A percentile compares a stretch with the other conserved stretches of the same genome.
These are phyloP conservation scores for Taeniopygia guttata DNA, from an alignment of 2,797 vertebrate genomes.

Conservation along the genomic window DNA sequence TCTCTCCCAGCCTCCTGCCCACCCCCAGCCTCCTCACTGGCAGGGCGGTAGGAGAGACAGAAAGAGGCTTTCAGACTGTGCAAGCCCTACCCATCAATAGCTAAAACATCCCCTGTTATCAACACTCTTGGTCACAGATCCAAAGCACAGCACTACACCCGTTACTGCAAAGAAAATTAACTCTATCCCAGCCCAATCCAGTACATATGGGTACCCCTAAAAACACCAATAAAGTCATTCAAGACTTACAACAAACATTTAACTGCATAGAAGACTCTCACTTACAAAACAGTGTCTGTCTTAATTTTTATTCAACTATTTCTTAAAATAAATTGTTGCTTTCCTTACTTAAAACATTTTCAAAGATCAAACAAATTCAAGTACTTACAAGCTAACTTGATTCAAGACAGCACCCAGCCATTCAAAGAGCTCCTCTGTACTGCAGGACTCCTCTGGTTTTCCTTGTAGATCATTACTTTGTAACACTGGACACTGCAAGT, in stretches of 20 bases:
- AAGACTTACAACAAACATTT: not conserved
- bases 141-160: not conserved
- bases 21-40: not conserved
- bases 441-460: slow-evolving; percentile 71
- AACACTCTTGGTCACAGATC: not conserved
- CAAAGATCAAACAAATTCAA: not conserved
- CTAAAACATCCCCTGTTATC: not conserved
- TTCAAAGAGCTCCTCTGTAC: slow-evolving; percentile 81
- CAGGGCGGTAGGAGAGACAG: rapidly evolving
- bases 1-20: not conserved
- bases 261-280: not conserved
- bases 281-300: not conserved
- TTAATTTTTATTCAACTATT: not conserved
- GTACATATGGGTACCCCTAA: not conserved
- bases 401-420: slow-evolving; percentile 87
- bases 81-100: not conserved
- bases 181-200: not conserved
- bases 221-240: not conserved
- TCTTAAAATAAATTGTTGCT: not conserved
- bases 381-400: slow-evolving; percentile 78
- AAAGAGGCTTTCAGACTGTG: not conserved
- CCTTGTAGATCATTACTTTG: slow-evolving; percentile 71
- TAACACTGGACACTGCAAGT: slow-evolving; percentile 78
- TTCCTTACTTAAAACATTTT: not conserved
- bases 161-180: not conserved